These are phyloP conservation scores for Ctenicera cuprea DNA, from an alignment of 2,888 invertebrate species.

Conservation along the genomic window DNA sequence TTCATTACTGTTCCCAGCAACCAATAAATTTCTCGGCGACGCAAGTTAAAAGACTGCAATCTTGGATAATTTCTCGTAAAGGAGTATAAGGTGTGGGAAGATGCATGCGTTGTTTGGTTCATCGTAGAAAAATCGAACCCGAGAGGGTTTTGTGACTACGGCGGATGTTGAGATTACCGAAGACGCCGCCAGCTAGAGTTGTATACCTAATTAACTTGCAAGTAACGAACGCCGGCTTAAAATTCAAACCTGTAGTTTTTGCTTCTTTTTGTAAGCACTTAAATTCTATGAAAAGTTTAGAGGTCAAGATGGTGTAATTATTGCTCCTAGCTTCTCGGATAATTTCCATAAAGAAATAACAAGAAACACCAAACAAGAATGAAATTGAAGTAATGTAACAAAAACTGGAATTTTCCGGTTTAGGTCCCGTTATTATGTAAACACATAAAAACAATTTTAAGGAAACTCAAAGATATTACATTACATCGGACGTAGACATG, in stretches of 20 bases:
- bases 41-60: constrained; percentile 58
- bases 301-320: too few relatives aligned
- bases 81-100: constrained; percentile 36
- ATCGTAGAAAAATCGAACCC: constrained; percentile 53
- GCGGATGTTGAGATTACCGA: constrained; percentile 14
- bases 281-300: constrained; percentile 2
- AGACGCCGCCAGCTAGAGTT: constrained; percentile 29
- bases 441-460: too few relatives aligned
- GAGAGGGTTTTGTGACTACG: constrained; percentile 34
- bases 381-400: too few relatives aligned
- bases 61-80: constrained; percentile 53
- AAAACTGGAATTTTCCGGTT: too few relatives aligned
- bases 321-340: neutral
- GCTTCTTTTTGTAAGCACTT: neutral
- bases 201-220: constrained; percentile 34
- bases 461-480: too few relatives aligned
- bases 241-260: constrained; percentile 14
- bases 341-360: neutral
- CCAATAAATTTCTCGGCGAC: constrained; percentile 58
- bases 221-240: constrained; percentile 28
- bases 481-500: too few relatives aligned
- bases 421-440: too few relatives aligned
- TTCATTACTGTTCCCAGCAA: constrained; percentile 58
- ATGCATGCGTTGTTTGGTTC: constrained; percentile 42
- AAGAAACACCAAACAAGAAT: neutral